Base-by-base conservation (phyloP, 2,113 vertebrate species). In the Chunga burmeisteri region DNA sequence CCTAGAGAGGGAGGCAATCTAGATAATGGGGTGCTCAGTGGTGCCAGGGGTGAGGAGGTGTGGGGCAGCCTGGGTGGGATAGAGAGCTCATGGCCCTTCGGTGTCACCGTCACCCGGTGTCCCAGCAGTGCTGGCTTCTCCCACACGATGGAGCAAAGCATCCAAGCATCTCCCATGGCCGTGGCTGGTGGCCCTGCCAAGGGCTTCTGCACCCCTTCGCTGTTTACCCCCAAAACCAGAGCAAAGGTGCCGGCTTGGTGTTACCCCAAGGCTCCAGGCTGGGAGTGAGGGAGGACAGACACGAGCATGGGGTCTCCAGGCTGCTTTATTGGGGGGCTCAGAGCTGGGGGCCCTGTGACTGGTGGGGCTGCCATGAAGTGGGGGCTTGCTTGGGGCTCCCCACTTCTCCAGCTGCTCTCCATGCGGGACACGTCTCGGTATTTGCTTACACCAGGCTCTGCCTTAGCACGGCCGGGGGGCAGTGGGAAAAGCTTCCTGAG, bases 101-200 rank as follows among this genome's bases (percentile, higher is more conserved):
- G 62, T 7, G 4, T 89, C 84, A 27, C 16, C 26, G 8, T 17
- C 81, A 44, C 30, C 23, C 2, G 4, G 17, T 68, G 67, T 86
- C 79, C 58, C 62, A 65, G 96, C 96, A 95, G 71, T 96, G 95
- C 96, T 95, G 93, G 74, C 88, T 95, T 93, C 88, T 95, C 96
- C 95, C 95, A 94, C 95, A 97, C 82, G 94, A 95, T 95, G 95
- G 96, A 96, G 96, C 96, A 95, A 95, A 90, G 88, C 13, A 0
- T 93, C 75, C 20, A 16, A 67, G 13, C 58, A 73, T 86, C 71
- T 80, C 79, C 66, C 2, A 10, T 5, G 2, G 55, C 67, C 1
- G 0, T 8, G 63, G 68, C 40, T 36, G 1, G 0, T 16, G 40
- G 36, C 25, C 25, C 36, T n/a, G 18, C 44, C 1, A 0, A 66